These are phyloP conservation scores for Chaetura pelagica DNA, from an alignment of 2,113 vertebrate species.

Conservation along the genomic window DNA sequence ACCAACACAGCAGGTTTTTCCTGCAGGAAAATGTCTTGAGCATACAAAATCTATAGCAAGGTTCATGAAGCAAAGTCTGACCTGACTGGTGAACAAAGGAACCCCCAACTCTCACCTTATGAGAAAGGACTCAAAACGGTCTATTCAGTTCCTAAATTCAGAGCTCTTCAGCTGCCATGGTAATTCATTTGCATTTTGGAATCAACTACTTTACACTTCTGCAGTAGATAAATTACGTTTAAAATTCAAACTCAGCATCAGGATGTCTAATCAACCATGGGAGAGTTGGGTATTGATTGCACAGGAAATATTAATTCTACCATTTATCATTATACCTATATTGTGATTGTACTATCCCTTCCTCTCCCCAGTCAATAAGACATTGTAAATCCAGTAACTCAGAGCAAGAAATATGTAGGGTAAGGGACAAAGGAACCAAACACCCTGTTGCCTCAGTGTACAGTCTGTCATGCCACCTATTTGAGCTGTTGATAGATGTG, in stretches of 20 bases:
- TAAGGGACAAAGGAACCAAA: not conserved
- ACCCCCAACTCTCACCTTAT: not conserved
- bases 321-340: not conserved
- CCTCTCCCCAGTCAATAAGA: not conserved
- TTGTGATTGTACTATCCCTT: not conserved
- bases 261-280: not conserved
- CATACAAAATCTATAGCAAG: not conserved
- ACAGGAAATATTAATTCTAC: not conserved
- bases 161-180: not conserved
- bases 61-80: not conserved
- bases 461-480: not conserved
- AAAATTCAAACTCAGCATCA: not conserved
- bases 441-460: not conserved
- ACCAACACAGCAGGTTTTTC: not conserved
- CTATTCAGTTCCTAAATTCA: not conserved
- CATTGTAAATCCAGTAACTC: not conserved
- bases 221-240: accelerated
- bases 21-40: not conserved
- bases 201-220: not conserved
- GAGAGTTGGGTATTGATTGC: not conserved
- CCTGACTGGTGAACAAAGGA: not conserved
- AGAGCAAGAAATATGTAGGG: not conserved
- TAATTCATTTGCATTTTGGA: not conserved
- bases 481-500: not conserved
- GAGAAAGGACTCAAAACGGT: not conserved